Percentiles rank a stretch among this genome's conserved stretches.
Evolutionary conservation across 2,888 invertebrate genomes (phyloP).

Genomic region (Drosophila seclusa): DNA sequence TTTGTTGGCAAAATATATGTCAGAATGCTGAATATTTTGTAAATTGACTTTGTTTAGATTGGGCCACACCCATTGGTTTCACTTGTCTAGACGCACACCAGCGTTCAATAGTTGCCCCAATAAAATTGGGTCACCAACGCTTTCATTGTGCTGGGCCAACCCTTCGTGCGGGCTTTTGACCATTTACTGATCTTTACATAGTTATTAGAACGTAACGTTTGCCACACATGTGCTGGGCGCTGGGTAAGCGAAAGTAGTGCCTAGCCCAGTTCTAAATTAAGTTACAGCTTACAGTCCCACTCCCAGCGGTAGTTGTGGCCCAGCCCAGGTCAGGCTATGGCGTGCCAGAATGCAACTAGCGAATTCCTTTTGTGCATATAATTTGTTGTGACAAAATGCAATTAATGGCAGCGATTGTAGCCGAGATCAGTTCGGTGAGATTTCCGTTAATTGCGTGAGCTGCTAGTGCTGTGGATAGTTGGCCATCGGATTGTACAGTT

Average conservation of each 20-base stretch:
- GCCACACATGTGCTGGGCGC: conserved; percentile 53
- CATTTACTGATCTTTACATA: conserved; percentile 58
- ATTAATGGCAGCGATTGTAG: conserved; percentile 64
- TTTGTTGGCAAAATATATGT: neutral
- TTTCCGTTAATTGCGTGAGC: conserved; percentile 45
- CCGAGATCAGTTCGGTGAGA: conserved; percentile 42
- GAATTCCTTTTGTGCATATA: conserved; percentile 33
- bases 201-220: conserved; percentile 78
- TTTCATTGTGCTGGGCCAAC: conserved; percentile 44
- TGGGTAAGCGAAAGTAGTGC: conserved; percentile 54
- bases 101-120: conserved; percentile 30
- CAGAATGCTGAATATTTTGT: neutral
- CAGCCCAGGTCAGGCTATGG: conserved; percentile 40
- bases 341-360: conserved; percentile 70
- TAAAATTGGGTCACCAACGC: conserved; percentile 53
- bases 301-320: conserved; percentile 21
- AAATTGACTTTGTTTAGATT: conserved; percentile 7
- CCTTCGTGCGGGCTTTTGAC: conserved; percentile 41
- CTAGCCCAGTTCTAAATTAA: conserved; percentile 26
- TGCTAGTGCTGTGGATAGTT: conserved; percentile 16
- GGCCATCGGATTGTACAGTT: conserved; percentile 26
- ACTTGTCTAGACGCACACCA: conserved; percentile 14
- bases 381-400: conserved; percentile 76
- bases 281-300: conserved; percentile 23
- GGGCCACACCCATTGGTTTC: conserved; percentile 32